A percentile compares a stretch with the other conserved stretches of the same genome.
These are phyloP conservation scores for Sebastes matsubarae DNA, from an alignment of 2,797 vertebrate species.

Conservation along the genomic window DNA sequence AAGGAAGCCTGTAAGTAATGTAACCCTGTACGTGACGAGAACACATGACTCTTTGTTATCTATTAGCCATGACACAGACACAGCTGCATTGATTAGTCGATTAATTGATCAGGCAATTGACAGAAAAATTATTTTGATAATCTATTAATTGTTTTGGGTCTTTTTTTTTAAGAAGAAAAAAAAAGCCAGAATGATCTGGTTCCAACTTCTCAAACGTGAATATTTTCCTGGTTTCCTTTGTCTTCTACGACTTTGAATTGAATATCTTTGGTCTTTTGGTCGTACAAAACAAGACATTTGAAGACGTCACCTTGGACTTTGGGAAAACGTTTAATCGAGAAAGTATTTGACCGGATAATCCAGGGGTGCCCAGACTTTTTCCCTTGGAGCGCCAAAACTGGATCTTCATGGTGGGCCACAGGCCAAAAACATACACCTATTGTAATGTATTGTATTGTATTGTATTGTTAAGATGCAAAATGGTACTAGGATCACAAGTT, in stretches of 20 bases:
- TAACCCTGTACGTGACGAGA: slow-evolving; percentile 12
- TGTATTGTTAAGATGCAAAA: too few species aligned
- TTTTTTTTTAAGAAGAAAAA: too few species aligned
- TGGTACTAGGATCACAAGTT: too few species aligned
- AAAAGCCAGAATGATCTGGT: too few species aligned
- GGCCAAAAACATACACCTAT: too few species aligned
- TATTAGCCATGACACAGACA: neutral
- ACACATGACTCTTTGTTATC: slow-evolving; percentile 18
- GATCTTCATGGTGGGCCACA: too few species aligned
- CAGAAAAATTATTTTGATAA: too few species aligned
- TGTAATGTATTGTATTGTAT: too few species aligned
- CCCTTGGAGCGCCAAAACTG: too few species aligned
- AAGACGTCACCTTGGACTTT: neutral
- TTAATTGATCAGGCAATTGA: neutral
- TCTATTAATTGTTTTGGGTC: too few species aligned
- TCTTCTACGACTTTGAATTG: neutral
- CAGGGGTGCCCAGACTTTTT: too few species aligned
- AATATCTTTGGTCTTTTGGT: neutral
- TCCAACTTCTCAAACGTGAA: neutral
- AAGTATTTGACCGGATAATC: neutral
- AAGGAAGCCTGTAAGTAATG: neutral
- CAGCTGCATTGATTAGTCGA: neutral
- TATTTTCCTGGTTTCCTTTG: neutral
- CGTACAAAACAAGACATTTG: neutral
- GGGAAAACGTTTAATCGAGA: neutral